Conservation (phyloP, 2,113 vertebrate genomes). For the Trogon surrucura region DNA sequence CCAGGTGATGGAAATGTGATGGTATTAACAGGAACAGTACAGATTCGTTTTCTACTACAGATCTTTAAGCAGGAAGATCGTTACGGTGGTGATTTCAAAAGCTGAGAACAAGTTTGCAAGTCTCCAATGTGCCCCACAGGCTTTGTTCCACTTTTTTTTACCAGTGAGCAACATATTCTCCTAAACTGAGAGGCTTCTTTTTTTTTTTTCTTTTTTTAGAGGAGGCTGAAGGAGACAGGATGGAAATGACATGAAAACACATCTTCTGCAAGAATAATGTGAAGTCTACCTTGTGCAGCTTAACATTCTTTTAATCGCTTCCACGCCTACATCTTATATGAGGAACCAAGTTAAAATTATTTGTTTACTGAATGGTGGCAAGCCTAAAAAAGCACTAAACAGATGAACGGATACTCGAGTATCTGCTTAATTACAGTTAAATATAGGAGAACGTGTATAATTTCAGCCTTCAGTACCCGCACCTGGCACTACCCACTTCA, state of each 20-base stretch:
- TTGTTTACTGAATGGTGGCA: neutral
- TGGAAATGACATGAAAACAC: neutral
- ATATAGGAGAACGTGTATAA: neutral
- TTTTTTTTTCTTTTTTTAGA: neutral
- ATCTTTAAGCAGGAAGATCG: neutral
- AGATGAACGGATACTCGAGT: neutral
- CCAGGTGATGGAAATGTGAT: neutral
- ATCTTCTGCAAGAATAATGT: neutral
- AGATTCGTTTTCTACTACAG: neutral
- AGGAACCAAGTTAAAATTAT: neutral
- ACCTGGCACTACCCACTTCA: neutral
- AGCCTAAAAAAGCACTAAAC: neutral
- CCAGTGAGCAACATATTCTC: neutral
- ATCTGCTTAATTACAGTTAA: constrained; percentile 34
- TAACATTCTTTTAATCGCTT: neutral
- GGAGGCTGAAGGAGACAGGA: neutral
- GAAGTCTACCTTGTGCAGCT: neutral
- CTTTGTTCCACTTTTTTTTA: neutral
- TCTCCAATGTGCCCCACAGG: neutral
- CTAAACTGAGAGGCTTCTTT: neutral
- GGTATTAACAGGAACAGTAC: neutral
- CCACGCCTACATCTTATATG: neutral
- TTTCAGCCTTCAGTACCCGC: neutral
- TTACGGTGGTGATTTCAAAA: neutral
- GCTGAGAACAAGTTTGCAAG: neutral